phyloP scores from a whole-genome alignment of 2,888 invertebrate species.

The Polyploca ridens region DNA sequence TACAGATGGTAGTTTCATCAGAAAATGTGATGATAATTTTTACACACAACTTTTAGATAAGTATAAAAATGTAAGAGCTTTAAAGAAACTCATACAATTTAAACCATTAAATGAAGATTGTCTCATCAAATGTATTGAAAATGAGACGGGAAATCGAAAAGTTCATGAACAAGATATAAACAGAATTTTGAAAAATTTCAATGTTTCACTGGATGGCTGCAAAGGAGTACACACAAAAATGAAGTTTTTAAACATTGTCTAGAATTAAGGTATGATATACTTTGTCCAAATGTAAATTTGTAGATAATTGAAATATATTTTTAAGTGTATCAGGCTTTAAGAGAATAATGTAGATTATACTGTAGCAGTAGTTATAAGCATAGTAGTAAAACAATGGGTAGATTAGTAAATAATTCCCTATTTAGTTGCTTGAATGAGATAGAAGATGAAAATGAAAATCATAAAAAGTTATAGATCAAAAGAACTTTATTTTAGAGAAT shows the following conservation, averaged over 20 bases:
- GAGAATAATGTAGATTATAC: conserved; percentile 6
- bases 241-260: conserved; percentile 54
- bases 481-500: conserved; percentile 85
- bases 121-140: conserved; percentile 65
- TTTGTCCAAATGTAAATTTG: conserved; percentile 11
- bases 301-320: not conserved
- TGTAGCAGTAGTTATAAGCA: not conserved
- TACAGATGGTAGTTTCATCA: conserved; percentile 42
- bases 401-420: conserved; percentile 19
- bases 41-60: conserved; percentile 41
- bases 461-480: conserved; percentile 72
- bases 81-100: conserved; percentile 63
- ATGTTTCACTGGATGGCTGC: conserved; percentile 73
- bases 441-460: conserved; percentile 20
- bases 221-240: conserved; percentile 77
- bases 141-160: conserved; percentile 49
- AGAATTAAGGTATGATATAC: conserved; percentile 41
- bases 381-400: conserved; percentile 28
- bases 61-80: conserved; percentile 49
- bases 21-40: conserved; percentile 56
- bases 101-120: conserved; percentile 54
- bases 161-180: conserved; percentile 43
- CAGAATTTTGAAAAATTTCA: conserved; percentile 63
- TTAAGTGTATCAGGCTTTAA: not conserved
- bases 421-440: conserved; percentile 15